Percentiles rank a stretch among this genome's conserved stretches.
Conservation (phyloP, 2,888 invertebrate genomes). For the Pristionchus mayeri region DNA sequence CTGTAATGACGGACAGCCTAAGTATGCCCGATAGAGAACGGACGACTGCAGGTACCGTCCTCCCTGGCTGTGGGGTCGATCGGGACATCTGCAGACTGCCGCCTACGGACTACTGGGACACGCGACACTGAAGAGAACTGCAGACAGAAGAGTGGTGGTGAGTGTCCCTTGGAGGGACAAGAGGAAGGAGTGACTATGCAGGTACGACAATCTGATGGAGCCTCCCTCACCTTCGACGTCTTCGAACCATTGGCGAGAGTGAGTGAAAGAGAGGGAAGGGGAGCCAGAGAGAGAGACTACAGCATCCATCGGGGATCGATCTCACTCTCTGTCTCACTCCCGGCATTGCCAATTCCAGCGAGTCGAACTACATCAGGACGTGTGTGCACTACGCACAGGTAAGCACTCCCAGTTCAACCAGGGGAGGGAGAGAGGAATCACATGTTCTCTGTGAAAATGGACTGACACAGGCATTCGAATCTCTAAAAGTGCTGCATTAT, state of each 20-base stretch:
- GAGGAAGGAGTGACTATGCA: background rate
- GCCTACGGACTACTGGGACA: slow-evolving; percentile 85
- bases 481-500: too few relatives aligned
- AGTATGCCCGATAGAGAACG: background rate
- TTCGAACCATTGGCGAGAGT: slow-evolving; percentile 86
- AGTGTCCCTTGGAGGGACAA: background rate
- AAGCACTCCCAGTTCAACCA: too few relatives aligned
- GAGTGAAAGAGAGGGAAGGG: background rate
- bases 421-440: too few relatives aligned
- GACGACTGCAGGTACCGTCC: slow-evolving; percentile 62
- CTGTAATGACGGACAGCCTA: background rate
- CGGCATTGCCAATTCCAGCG: slow-evolving; percentile 94
- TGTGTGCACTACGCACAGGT: slow-evolving; percentile 93
- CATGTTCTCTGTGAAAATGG: too few relatives aligned
- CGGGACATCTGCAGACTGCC: slow-evolving; percentile 94
- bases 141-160: slow-evolving; percentile 28
- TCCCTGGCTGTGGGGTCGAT: slow-evolving; percentile 88
- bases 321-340: slow-evolving; percentile 85
- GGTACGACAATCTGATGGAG: slow-evolving; percentile 82
- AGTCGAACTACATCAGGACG: slow-evolving; percentile 92
- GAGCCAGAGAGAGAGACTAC: background rate
- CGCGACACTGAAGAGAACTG: slow-evolving; percentile 84
- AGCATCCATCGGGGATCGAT: slow-evolving; percentile 53
- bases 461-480: too few relatives aligned
- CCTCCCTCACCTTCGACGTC: slow-evolving; percentile 91